Base-by-base conservation (phyloP, 1,140 invertebrate species). In the Drosophila sechellia region DNA sequence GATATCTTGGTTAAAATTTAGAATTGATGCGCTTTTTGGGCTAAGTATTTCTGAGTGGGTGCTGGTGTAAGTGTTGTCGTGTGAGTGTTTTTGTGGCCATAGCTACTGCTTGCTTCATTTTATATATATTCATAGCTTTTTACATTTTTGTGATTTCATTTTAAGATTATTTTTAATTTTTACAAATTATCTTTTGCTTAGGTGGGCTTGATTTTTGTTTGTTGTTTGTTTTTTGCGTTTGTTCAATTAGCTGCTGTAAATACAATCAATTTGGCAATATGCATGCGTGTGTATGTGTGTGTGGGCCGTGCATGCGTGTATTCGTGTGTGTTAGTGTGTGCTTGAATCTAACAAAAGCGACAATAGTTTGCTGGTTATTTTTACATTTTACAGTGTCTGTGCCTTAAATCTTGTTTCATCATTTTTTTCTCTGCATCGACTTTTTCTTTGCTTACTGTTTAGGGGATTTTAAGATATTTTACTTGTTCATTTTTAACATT, bases 131-230 rank as follows among this genome's bases (percentile, higher is more conserved):
- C 66, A 58, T 73, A 68, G 35, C 57, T 74, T 77, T 79, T 64
- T 74, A 77, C 73, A 77, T 77, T 39, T 31, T 55, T 69, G 75
- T 55, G 68, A 46, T 58, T 78, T 77, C 57, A 49, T 57, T 70
- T 60, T 85, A 69, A 61, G 78, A 72, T 84, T 85, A 76, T 79
- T 81, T 79, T 77, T 57, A 70, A 70, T 70, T 74, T 69, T 58
- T 90, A 90, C 71, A 85, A 85, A 76, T 90, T 85, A 81, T 63
- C 43, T 70, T 57, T 85, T 81, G 77, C 85, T 81, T 90, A 85
- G 85, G 85, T 90, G 85, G 85, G 85, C 86, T 90, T 89, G 57
- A 81, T 85, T 81, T 89, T 87, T 90, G 79, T 87, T 87, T 84
- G 80, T 84, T 84, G 52, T 73, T 78, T 63, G 37, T 54, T 63